A percentile compares a stretch with the other conserved stretches of the same genome.
Conservation (phyloP, 1,140 invertebrate species). For the Megalopta genalis region DNA sequence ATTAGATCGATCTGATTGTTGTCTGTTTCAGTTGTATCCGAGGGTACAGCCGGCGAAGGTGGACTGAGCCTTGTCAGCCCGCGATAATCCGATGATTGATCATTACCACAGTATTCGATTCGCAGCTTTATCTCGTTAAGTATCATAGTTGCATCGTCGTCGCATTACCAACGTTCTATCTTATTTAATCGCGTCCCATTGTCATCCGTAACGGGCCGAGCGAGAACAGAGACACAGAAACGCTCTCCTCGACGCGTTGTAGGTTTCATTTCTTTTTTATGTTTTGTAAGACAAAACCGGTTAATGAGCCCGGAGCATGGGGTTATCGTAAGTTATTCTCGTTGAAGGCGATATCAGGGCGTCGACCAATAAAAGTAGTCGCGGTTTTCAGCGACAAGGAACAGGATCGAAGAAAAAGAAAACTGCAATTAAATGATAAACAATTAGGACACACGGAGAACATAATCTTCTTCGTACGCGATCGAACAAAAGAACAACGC, state of each 20-base stretch:
- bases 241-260: conserved; percentile 9
- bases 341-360: neutral
- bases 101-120: conserved; percentile 79
- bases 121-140: conserved; percentile 78
- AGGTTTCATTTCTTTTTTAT: conserved; percentile 39
- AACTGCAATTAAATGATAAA: neutral
- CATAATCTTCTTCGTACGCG: no score
- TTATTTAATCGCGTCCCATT: conserved; percentile 68
- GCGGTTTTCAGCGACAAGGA: neutral
- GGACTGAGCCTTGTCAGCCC: conserved; percentile 72
- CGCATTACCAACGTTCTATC: conserved; percentile 63
- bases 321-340: conserved; percentile 24
- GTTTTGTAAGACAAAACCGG: conserved; percentile 38
- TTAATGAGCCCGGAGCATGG: conserved; percentile 19
- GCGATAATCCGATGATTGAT: conserved; percentile 73
- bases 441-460: neutral
- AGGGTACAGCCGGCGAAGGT: conserved; percentile 81
- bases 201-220: conserved; percentile 51
- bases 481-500: no score
- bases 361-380: conserved; percentile 5
- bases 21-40: conserved; percentile 82
- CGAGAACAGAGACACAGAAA: conserved; percentile 33
- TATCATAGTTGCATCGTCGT: conserved; percentile 69
- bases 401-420: neutral
- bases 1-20: neutral